Conservation (phyloP, 2,797 vertebrate species). For the Chelon auratus region DNA sequence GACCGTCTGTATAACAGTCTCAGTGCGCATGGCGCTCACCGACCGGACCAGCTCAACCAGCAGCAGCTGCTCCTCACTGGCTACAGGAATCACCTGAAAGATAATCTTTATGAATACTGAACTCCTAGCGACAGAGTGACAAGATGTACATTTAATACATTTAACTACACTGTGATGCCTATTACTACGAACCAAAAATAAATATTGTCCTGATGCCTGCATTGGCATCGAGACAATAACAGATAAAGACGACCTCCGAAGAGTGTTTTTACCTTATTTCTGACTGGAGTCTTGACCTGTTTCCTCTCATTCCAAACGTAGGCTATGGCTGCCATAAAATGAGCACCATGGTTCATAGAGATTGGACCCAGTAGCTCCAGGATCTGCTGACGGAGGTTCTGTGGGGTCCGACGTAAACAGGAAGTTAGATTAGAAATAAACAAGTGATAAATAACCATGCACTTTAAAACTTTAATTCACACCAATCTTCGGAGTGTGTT, state of each 20-base stretch:
- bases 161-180: background rate
- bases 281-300: constrained; percentile 86
- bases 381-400: constrained; percentile 98
- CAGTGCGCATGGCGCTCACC: constrained; percentile 97
- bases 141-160: background rate
- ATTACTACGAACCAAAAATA: background rate
- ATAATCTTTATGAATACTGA: background rate
- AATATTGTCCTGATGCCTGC: background rate
- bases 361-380: constrained; percentile 96
- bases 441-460: background rate
- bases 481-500: background rate
- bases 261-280: constrained; percentile 86
- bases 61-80: constrained; percentile 95
- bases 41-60: constrained; percentile 96
- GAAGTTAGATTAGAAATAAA: background rate
- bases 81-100: constrained; percentile 92
- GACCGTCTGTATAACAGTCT: constrained; percentile 97
- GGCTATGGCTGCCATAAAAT: constrained; percentile 99
- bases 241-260: background rate
- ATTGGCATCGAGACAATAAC: background rate
- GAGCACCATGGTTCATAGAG: constrained; percentile 98
- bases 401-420: constrained; percentile 22
- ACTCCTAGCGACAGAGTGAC: background rate
- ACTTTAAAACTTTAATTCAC: background rate
- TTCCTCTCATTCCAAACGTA: constrained; percentile 99